phyloP scores from a whole-genome alignment of 2,113 vertebrate genomes.

The Antennarius striatus region DNA sequence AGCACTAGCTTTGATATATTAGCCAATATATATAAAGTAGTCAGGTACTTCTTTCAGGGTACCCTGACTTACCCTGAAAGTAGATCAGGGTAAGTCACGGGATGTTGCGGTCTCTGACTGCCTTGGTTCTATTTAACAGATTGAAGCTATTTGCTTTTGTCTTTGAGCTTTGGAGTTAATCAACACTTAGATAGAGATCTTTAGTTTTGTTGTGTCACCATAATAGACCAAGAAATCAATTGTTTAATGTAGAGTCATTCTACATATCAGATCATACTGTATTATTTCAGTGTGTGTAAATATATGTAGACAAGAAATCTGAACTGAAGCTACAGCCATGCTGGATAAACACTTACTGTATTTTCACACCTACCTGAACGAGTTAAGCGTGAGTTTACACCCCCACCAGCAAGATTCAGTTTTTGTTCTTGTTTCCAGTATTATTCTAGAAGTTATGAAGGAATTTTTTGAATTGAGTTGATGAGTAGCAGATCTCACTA shows the following conservation, averaged over 20 bases:
- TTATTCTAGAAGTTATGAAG: too few relatives aligned
- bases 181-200: not conserved
- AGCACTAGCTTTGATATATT: too few relatives aligned
- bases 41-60: too few relatives aligned
- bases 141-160: not conserved
- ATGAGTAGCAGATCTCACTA: too few relatives aligned
- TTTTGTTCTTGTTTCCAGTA: too few relatives aligned
- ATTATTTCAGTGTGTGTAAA: not conserved
- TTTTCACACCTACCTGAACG: conserved; percentile 14
- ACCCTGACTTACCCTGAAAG: too few relatives aligned
- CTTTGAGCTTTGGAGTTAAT: too few relatives aligned
- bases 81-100: too few relatives aligned
- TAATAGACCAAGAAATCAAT: not conserved
- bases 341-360: conserved; percentile 11
- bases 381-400: too few relatives aligned
- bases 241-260: not conserved
- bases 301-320: not conserved
- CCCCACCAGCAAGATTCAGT: too few relatives aligned
- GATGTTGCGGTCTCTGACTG: too few relatives aligned
- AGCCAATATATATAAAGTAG: not conserved
- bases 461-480: too few relatives aligned
- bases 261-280: not conserved
- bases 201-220: not conserved
- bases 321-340: not conserved
- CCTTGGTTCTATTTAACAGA: conserved; percentile 25